Percentiles rank a stretch among this genome's conserved stretches.
Conservation (phyloP, 37 sponge, comb jelly and placozoan genomes). For the Lycopodina hypogea region DNA sequence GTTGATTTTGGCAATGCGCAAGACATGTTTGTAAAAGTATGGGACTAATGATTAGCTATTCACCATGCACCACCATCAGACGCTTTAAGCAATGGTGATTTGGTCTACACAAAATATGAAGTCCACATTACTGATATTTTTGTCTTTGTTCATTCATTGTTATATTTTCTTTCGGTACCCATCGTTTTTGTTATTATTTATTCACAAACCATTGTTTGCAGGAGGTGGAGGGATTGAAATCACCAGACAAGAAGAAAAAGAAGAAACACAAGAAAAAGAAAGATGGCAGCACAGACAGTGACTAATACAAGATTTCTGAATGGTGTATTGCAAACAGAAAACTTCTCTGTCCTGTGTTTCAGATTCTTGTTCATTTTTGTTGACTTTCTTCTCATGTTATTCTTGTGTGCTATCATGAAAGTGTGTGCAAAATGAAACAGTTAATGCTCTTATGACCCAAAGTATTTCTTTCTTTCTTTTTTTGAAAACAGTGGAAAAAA, state of each 20-base stretch:
- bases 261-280: constrained; percentile 62
- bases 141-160: neutral
- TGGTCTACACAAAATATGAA: neutral
- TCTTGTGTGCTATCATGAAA: too few relatives aligned
- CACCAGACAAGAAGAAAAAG: constrained; percentile 45
- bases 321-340: too few relatives aligned
- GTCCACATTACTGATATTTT: neutral
- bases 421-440: too few relatives aligned
- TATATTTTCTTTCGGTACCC: neutral
- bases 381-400: neutral
- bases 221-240: neutral
- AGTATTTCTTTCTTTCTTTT: too few relatives aligned
- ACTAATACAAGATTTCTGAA: too few relatives aligned
- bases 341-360: neutral
- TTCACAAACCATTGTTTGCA: neutral
- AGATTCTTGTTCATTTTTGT: neutral
- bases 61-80: constrained; percentile 53
- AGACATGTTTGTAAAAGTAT: neutral
- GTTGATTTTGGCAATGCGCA: too few relatives aligned
- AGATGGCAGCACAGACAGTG: neutral
- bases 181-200: neutral
- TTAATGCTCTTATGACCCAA: too few relatives aligned
- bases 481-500: too few relatives aligned
- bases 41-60: constrained; percentile 23
- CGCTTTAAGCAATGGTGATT: neutral